Conservation (phyloP, 2,797 vertebrate genomes). For the Xenopus petersii region DNA sequence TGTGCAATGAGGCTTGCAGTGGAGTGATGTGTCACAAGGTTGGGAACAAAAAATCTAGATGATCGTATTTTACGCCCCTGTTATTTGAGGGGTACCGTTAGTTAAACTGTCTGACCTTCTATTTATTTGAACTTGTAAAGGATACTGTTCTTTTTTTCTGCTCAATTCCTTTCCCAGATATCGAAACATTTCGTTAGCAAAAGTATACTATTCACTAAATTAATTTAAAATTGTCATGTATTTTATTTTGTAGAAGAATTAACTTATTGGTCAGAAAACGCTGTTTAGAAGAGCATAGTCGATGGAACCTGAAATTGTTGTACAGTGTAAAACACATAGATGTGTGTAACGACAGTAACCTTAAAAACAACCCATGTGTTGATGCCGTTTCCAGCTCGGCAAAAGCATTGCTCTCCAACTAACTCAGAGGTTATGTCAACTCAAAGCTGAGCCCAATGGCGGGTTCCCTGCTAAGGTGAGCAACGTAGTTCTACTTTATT, state of each 20-base stretch:
- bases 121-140: slow-evolving; percentile 69
- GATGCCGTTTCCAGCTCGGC: no score
- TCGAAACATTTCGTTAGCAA: slow-evolving; percentile 3
- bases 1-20: slow-evolving; percentile 71
- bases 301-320: not conserved
- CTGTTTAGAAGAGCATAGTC: not conserved
- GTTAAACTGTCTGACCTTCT: slow-evolving; percentile 66
- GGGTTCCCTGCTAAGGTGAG: no score
- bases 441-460: no score
- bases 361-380: no score
- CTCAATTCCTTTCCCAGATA: not conserved
- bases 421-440: no score
- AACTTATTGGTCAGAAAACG: slow-evolving; percentile 31
- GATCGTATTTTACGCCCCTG: slow-evolving; percentile 65
- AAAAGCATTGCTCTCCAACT: no score
- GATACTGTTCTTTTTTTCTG: slow-evolving; percentile 41
- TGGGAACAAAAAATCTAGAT: slow-evolving; percentile 66
- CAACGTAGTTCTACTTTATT: no score
- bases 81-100: slow-evolving; percentile 61
- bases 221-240: slow-evolving; percentile 25
- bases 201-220: slow-evolving; percentile 31
- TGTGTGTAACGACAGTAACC: no score
- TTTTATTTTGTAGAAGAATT: slow-evolving; percentile 19
- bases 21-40: slow-evolving; percentile 58
- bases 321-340: no score